These are phyloP conservation scores for Epizoanthus illoricatus DNA, from an alignment of 92 coral and sea anemone species.

Conservation along the genomic window DNA sequence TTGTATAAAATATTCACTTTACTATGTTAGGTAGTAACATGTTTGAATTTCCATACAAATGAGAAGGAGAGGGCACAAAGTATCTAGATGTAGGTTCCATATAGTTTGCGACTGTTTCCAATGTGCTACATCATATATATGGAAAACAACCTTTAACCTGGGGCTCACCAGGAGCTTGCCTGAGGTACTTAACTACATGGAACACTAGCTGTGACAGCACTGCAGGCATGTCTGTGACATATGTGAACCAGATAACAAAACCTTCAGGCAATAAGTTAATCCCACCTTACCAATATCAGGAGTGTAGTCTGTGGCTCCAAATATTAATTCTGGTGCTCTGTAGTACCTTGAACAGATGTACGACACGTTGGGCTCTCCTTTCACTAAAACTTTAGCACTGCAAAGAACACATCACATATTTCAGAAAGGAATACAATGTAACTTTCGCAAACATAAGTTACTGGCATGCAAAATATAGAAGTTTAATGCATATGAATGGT, in stretches of 20 bases:
- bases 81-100: no score
- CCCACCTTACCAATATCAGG: conserved; percentile 87
- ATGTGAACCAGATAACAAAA: neutral
- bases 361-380: conserved; percentile 99
- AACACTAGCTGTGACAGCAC: no score
- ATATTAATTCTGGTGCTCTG: conserved; percentile 98
- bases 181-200: no score
- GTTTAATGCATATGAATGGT: neutral
- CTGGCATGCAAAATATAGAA: neutral
- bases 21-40: no score
- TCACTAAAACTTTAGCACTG: conserved; percentile 99
- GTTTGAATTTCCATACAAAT: no score
- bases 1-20: no score
- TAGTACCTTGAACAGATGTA: conserved; percentile 99
- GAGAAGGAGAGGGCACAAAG: no score
- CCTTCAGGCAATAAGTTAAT: neutral
- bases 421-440: neutral
- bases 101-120: no score
- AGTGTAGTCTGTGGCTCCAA: conserved; percentile 99
- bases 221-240: neutral
- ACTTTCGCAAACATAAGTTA: neutral
- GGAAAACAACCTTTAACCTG: no score
- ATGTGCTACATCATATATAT: no score
- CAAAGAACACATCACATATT: conserved; percentile 17
- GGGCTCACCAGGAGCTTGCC: no score